Base-by-base conservation (phyloP, 1,140 invertebrate species). In the Eurytemora carolleeae region DNA sequence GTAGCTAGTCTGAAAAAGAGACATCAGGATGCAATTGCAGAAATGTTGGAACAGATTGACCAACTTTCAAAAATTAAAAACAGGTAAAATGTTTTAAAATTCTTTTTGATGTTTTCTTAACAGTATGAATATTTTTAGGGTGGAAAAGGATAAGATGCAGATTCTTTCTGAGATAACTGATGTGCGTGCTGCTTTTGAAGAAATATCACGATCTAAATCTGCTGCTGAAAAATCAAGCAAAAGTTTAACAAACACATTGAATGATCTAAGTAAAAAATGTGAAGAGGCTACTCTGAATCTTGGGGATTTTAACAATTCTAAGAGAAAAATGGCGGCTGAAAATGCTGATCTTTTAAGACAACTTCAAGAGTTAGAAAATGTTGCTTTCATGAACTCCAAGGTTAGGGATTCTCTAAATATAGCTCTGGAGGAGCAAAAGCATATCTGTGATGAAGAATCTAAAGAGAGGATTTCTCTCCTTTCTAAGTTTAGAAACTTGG, bases 1-100 rank as follows among this genome's bases (percentile, higher is more conserved):
- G 79, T 97, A 68, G 85, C 87, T 68, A 87, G 86, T 73, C 80
- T 98, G 67, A 86, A 94, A 75, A 98, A 98, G 83, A 98, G 98
- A 81, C 90, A 98, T 80, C 96, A 97, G 73, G 95, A 98, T 77
- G 87, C 92, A 70, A 88, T 96, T 69, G 83, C 87, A 67, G 92
- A 97, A 76, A 91, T 99, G 84, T 87, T 89, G 68, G 95, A 99
- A 77, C 94, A 98, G 77, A 89, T 98, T 72, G 95, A 98, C 76
- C 91, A 96, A 73, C 83, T 98, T 70, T 95, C 97, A 82, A 99
- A 98, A 76, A 81, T 91, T 71, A 98, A 97, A 79, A 86, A 87
- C 73, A 96, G 93, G 82, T 44, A 44, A 44, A n/a, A 44, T 44
- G 7, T 44, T n/a, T 44, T 12, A 12, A 12, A 44, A 12, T 44